Evolutionary conservation across 2,888 invertebrate species (phyloP).

Genomic region (Nomada fucata): DNA sequence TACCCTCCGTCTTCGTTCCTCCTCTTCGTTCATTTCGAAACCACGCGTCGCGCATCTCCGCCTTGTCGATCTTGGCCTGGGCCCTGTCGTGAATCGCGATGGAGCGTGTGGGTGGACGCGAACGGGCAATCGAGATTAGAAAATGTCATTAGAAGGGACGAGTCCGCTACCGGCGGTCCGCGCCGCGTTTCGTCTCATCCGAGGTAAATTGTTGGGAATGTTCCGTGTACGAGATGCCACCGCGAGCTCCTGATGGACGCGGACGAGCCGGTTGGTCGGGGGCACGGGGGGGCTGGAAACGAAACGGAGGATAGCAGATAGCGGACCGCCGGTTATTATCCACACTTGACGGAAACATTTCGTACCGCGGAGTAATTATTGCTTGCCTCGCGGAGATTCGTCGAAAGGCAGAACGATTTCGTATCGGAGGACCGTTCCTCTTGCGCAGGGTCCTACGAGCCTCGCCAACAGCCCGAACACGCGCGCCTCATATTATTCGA

Average conservation of each 20-base stretch:
- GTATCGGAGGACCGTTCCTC: too few relatives aligned
- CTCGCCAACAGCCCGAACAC: too few relatives aligned
- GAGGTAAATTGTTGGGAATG: constrained; percentile 46
- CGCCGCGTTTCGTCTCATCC: constrained; percentile 22
- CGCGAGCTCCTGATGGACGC: constrained; percentile 36
- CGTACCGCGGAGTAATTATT: constrained; percentile 58
- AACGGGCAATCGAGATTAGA: constrained; percentile 78
- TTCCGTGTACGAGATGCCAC: constrained; percentile 31
- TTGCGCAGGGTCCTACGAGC: too few relatives aligned
- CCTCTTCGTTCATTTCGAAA: not conserved
- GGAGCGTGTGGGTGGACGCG: constrained; percentile 25
- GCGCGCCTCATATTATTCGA: too few relatives aligned
- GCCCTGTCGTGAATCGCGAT: constrained; percentile 13
- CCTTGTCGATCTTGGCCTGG: not conserved
- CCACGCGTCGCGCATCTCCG: constrained; percentile 4
- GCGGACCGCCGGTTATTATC: constrained; percentile 53
- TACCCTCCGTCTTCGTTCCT: constrained; percentile 6
- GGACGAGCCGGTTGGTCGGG: constrained; percentile 12
- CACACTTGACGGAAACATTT: constrained; percentile 49
- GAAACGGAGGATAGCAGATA: constrained; percentile 15
- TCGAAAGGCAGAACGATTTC: constrained; percentile 33
- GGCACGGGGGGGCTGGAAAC: not conserved
- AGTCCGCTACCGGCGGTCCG: not conserved
- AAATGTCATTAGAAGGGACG: constrained; percentile 77
- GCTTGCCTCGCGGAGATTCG: constrained; percentile 25